Conservation (phyloP, 1,140 invertebrate species). For the Drosophila teissieri region DNA sequence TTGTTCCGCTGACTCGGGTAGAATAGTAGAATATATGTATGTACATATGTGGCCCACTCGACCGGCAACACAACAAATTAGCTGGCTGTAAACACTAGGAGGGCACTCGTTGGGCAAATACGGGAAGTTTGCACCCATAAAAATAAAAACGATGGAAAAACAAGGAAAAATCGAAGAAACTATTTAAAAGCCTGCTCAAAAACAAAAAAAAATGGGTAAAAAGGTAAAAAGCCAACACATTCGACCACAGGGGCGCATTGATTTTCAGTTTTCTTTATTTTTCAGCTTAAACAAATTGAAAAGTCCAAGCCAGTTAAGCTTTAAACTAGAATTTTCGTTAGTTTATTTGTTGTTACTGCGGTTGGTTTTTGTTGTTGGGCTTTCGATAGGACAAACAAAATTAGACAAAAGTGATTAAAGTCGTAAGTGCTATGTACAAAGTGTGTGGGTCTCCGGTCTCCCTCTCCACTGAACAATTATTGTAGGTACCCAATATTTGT, state of each 20-base stretch:
- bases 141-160: background rate
- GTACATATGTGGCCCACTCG: slow-evolving; percentile 3
- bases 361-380: slow-evolving; percentile 16
- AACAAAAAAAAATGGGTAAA: no score
- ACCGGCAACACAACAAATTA: slow-evolving; percentile 59
- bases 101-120: slow-evolving; percentile 62
- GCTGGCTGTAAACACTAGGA: slow-evolving; percentile 52
- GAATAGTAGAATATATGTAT: background rate
- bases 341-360: slow-evolving; percentile 27
- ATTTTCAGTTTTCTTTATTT: slow-evolving; percentile 42
- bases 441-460: slow-evolving; percentile 19
- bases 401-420: slow-evolving; percentile 30
- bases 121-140: slow-evolving; percentile 58
- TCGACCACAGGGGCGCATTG: slow-evolving; percentile 9
- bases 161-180: slow-evolving; percentile 1
- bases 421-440: slow-evolving; percentile 49
- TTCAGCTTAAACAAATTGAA: slow-evolving; percentile 52
- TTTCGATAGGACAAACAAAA: slow-evolving; percentile 44
- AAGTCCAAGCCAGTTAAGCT: slow-evolving; percentile 53
- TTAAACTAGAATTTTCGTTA: slow-evolving; percentile 54
- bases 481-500: slow-evolving; percentile 14
- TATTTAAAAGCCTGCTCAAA: slow-evolving; percentile 4
- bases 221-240: background rate
- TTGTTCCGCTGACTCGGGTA: slow-evolving; percentile 8
- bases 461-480: background rate